phyloP scores from a whole-genome alignment of 2,888 invertebrate species.

The Phengaris arion region DNA sequence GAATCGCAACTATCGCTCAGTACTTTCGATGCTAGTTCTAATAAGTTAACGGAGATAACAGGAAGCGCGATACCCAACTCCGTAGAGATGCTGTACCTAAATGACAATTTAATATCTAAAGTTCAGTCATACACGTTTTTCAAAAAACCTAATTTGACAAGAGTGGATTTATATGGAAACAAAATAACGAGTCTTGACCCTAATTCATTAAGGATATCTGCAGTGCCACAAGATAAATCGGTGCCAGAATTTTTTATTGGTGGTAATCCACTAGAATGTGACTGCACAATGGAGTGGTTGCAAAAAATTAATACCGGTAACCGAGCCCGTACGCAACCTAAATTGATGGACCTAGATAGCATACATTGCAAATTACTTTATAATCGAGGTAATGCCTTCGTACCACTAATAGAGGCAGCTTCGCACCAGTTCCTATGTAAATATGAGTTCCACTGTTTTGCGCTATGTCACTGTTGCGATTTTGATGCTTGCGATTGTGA shows the following conservation, averaged over 20 bases:
- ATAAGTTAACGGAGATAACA: constrained; percentile 88
- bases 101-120: constrained; percentile 89
- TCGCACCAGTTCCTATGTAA: constrained; percentile 91
- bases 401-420: constrained; percentile 87
- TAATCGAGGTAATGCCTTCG: constrained; percentile 85
- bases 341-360: constrained; percentile 89
- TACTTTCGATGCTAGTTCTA: constrained; percentile 90
- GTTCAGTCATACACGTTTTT: constrained; percentile 93
- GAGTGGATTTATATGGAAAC: constrained; percentile 90
- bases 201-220: constrained; percentile 86
- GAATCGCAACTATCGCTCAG: constrained; percentile 88
- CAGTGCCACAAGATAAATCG: constrained; percentile 84
- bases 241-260: constrained; percentile 91
- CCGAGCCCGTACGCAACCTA: constrained; percentile 87
- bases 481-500: constrained; percentile 96
- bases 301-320: constrained; percentile 88
- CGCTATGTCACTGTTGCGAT: constrained; percentile 93
- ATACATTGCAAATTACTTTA: constrained; percentile 90
- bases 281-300: constrained; percentile 95
- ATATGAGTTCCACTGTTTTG: constrained; percentile 91
- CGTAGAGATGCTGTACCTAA: constrained; percentile 87
- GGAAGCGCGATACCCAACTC: constrained; percentile 91
- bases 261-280: constrained; percentile 92
- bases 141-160: constrained; percentile 90
- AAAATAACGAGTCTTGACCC: constrained; percentile 87